These are phyloP conservation scores for Thymelicus lineola DNA, from an alignment of 2,888 invertebrate genomes.

Conservation along the genomic window DNA sequence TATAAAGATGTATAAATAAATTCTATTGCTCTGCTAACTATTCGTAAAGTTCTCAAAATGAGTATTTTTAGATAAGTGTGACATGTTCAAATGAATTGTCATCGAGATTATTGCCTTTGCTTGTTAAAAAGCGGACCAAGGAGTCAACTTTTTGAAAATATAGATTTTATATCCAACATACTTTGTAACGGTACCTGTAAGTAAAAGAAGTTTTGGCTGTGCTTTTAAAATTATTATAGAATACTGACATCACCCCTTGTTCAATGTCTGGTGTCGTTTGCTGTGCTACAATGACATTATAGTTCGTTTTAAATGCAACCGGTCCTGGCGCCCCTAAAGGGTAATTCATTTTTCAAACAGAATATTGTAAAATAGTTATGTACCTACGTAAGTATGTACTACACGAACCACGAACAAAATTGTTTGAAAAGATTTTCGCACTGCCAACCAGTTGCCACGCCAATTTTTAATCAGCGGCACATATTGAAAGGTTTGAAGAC, in stretches of 20 bases:
- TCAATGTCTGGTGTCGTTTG: constrained; percentile 8
- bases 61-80: constrained; percentile 25
- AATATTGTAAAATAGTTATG: neutral
- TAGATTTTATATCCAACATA: constrained; percentile 68
- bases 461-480: neutral
- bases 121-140: constrained; percentile 81
- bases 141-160: constrained; percentile 76
- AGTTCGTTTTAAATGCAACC: neutral
- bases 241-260: constrained; percentile 18
- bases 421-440: neutral
- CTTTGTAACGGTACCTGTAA: constrained; percentile 59
- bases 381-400: neutral
- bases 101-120: constrained; percentile 72
- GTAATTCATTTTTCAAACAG: neutral
- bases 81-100: constrained; percentile 39
- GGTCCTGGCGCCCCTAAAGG: neutral
- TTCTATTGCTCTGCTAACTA: constrained; percentile 7
- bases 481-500: neutral
- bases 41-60: constrained; percentile 5
- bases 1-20: constrained; percentile 4
- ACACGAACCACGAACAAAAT: neutral
- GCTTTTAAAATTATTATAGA: constrained; percentile 60
- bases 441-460: neutral
- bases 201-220: constrained; percentile 74
- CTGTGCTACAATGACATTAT: neutral